Percentiles rank a stretch among this genome's conserved stretches.
Conservation (phyloP, 2,113 vertebrate genomes). For the Sceloporus tristichus region DNA sequence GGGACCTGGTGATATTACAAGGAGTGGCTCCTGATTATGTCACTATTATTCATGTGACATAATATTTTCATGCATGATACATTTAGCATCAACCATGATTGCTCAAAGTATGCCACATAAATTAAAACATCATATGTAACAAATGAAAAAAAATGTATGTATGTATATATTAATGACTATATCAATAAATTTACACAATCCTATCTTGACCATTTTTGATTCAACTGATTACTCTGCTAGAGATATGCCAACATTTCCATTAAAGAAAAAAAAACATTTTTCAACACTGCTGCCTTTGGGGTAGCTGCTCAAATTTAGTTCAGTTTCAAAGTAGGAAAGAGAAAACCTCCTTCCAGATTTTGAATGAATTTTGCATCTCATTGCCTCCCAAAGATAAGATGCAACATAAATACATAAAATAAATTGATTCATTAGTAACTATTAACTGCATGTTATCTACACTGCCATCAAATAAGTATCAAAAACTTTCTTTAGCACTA, state of each 20-base stretch:
- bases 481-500: slow-evolving; percentile 9
- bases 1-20: background rate
- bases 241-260: slow-evolving; percentile 45
- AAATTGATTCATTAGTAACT: slow-evolving; percentile 8
- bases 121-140: background rate
- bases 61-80: too few relatives aligned
- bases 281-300: slow-evolving; percentile 40
- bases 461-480: slow-evolving; percentile 14
- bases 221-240: background rate
- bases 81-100: too few relatives aligned
- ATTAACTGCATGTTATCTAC: slow-evolving; percentile 1
- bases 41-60: background rate
- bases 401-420: background rate
- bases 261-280: slow-evolving; percentile 49
- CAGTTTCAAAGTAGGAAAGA: slow-evolving; percentile 53
- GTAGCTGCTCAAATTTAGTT: slow-evolving; percentile 53
- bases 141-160: background rate
- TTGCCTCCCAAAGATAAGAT: background rate
- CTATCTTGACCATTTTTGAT: slow-evolving; percentile 13
- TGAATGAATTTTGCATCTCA: slow-evolving; percentile 31
- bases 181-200: slow-evolving; percentile 38
- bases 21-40: background rate
- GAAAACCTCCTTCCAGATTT: slow-evolving; percentile 38
- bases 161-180: too few relatives aligned
- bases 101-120: too few relatives aligned